phyloP scores from a whole-genome alignment of 2,888 invertebrate species.

The Dryocosmus kuriphilus region DNA sequence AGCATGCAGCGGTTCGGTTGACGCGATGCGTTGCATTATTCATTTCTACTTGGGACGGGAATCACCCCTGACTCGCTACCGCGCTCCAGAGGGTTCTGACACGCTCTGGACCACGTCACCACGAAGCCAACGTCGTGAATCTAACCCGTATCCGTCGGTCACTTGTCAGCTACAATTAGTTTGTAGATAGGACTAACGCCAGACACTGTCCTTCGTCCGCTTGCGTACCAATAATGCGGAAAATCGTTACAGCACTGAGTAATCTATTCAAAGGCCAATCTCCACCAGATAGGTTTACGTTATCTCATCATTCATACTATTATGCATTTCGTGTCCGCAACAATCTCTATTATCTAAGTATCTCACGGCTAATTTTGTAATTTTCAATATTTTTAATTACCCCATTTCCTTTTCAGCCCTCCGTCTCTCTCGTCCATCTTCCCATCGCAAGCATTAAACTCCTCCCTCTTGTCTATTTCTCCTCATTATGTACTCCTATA shows the following conservation, averaged over 20 bases:
- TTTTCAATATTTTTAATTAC: not conserved
- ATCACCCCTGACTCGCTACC: constrained; percentile 62
- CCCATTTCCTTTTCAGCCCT: no score
- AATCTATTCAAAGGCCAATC: constrained; percentile 28
- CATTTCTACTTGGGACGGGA: constrained; percentile 69
- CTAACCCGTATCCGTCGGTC: constrained; percentile 57
- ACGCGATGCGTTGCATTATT: constrained; percentile 75
- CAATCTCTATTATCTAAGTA: not conserved
- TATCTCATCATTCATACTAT: not conserved
- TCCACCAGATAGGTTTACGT: constrained; percentile 16
- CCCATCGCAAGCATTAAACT: no score
- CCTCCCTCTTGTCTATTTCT: no score
- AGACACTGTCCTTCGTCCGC: constrained; percentile 15
- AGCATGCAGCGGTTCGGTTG: constrained; percentile 67
- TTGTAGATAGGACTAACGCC: constrained; percentile 43
- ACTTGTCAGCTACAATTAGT: constrained; percentile 67
- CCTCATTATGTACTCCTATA: no score
- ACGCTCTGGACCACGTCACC: constrained; percentile 63
- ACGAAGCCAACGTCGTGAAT: constrained; percentile 60
- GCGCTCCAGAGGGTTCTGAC: constrained; percentile 59
- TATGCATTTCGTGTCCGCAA: not conserved
- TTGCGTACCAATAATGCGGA: constrained; percentile 44
- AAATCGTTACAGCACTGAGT: constrained; percentile 31
- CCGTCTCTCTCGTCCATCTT: no score
- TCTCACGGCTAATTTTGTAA: not conserved